Base-by-base conservation (phyloP, 2,113 vertebrate genomes). In the Aspiorhynchus laticeps region DNA sequence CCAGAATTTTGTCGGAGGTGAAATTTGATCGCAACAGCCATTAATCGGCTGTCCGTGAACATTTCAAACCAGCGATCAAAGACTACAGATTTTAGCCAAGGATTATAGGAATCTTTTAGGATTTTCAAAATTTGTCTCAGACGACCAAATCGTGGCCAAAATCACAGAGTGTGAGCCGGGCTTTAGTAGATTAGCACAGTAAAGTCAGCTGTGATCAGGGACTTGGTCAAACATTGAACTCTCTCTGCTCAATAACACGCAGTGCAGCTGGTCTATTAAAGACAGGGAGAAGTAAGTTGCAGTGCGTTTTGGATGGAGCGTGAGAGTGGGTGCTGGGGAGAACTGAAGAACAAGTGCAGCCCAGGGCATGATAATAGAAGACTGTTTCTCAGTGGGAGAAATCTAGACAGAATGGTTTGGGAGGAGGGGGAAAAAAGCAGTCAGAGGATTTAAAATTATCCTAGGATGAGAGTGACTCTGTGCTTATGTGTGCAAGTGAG, bases 311-410 rank as follows among this genome's bases (percentile, higher is more conserved):
- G 36, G 48, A 33, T 19, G 28, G 61, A 33, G 38, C 46, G 8
- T 81, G 67, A 75, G 71, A 48, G 74, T 17, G 12, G 56, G 51
- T 48, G 53, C 33, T 28, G 21, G 15, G 61, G 10, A 41, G 31
- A 33, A 31, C n/a, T 76, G 38, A 73, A 73, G 51, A 56, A 80
- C 41, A 78, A 48, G 26, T 81, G 53, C n/a, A 41, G n/a, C 46
- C 56, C 83, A 71, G 36, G 83, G 51, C 83, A 31, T 83, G 53
- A 85, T 83, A 41, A 82, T 85, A 43, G 80, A 17, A 78, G 71
- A 31, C 82, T 85, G 51, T 75, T 65, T 61, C 78, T 63, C 86
- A 74, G 48, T 15, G 85, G 48, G 63, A 78, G n/a, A 80, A 83
- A 43, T 85, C 46, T 77, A 82, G 61, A 79, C 69, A 85, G 53